Evolutionary conservation across 2,797 vertebrate species (phyloP), one percentile per base, ranked within the genome.

Genomic region (Australoheros facetus): DNA sequence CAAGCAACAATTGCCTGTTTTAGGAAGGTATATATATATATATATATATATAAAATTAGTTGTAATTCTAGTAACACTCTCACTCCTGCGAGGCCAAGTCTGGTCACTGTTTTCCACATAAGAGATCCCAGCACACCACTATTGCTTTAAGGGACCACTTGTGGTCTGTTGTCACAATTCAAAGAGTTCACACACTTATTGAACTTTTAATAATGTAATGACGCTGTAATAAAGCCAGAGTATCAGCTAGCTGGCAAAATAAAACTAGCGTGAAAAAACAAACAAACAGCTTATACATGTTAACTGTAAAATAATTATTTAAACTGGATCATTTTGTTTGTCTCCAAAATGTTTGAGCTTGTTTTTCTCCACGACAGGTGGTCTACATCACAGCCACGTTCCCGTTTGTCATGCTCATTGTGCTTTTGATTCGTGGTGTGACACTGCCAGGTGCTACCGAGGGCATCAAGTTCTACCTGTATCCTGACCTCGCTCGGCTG

Each of bases 381-480:
- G 98, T 99, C 54, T 99, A 99, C 94, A 95, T 99, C 94, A 99
- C 98, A 1, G 98, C 98, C 88, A 99, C 98, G 0, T 99, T 99
- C 90, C 98, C 98, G 0, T 99, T 99, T 17, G 58, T 98, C 86
- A 99, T 99, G 98, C 97, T 99, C 48, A 95, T 99, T 74, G 96
- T 99, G 76, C 95, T 99, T 55, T 92, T 99, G 91, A 96, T 99
- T 69, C 97, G 98, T 19, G 98, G 98, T 0, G 97, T 99, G 87
- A 99, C 98, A 3, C 94, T 99, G 84, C 98, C 98, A 1, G 98
- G 98, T 45, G 98, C 98, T 34, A 85, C 95, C 19, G 95, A 92
- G 56, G 98, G 98, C 92, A 99, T 99, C 95, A 98, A 96, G 90
- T 99, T 99, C 94, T 99, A 99, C 88, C 95, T 99, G 89, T 99